Conservation (phyloP, 1,140 invertebrate genomes). For the Zophobas morio region DNA sequence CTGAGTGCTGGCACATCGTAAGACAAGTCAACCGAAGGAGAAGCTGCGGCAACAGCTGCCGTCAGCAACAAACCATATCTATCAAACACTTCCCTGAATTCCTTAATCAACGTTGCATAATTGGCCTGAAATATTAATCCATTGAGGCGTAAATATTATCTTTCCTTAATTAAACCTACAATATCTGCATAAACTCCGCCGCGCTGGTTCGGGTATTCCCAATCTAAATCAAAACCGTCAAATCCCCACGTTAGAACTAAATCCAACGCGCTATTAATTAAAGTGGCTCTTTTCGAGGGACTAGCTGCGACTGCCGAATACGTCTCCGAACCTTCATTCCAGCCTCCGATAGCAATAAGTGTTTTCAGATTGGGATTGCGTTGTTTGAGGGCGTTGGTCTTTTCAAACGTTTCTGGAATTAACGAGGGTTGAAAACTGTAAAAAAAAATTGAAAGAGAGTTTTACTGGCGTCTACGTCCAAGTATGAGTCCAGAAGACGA, state of each 20-base stretch:
- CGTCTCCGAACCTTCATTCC: conserved; percentile 80
- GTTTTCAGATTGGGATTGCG: conserved; percentile 78
- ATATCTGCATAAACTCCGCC: conserved; percentile 72
- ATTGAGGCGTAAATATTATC: neutral
- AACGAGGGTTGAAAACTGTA: conserved; percentile 10
- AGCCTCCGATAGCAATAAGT: conserved; percentile 82
- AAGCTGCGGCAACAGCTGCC: conserved; percentile 58
- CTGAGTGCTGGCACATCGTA: conserved; percentile 93
- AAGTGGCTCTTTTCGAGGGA: conserved; percentile 70
- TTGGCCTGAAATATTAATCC: conserved; percentile 56
- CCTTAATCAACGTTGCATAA: conserved; percentile 57
- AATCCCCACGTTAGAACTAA: conserved; percentile 79
- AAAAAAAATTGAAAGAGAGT: neutral
- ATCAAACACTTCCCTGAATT: conserved; percentile 58
- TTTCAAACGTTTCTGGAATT: conserved; percentile 49
- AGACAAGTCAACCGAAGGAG: conserved; percentile 75
- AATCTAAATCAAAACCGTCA: conserved; percentile 87
- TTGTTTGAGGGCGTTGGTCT: conserved; percentile 74
- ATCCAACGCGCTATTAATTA: conserved; percentile 73
- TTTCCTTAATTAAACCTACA: conserved; percentile 47
- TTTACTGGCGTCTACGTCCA: conserved; percentile 65
- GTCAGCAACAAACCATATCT: conserved; percentile 56
- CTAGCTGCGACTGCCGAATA: conserved; percentile 72
- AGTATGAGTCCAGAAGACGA: conserved; percentile 44
- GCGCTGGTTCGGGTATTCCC: conserved; percentile 83